A percentile compares a stretch with the other conserved stretches of the same genome.
phyloP scores from a whole-genome alignment of 2,113 vertebrate genomes.

The Muntiacus reevesi region DNA sequence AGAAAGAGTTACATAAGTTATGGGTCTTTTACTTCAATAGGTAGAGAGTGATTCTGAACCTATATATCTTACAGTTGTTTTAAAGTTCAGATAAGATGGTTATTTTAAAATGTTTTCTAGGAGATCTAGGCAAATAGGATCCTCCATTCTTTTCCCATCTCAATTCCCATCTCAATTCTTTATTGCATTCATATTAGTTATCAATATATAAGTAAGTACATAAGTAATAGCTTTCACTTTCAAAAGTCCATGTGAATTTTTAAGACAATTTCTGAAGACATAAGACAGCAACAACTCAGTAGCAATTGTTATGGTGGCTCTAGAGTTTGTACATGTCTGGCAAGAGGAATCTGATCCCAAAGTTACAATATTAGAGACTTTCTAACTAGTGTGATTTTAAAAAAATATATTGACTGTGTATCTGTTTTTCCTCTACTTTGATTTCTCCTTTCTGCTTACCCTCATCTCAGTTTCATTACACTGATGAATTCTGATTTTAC shows the following conservation, averaged over 20 bases:
- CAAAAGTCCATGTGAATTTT: conserved; percentile 2
- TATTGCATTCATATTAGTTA: background rate
- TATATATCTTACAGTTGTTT: background rate
- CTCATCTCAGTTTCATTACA: background rate
- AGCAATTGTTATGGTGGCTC: background rate
- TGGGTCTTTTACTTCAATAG: background rate
- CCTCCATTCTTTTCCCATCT: background rate
- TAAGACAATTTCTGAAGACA: background rate
- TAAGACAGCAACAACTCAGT: background rate
- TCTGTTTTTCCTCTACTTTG: background rate
- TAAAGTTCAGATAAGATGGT: background rate
- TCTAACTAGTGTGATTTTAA: background rate
- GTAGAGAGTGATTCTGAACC: background rate
- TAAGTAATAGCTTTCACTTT: background rate
- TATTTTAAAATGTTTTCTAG: background rate
- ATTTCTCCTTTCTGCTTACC: background rate
- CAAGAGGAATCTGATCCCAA: background rate
- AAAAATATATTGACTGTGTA: background rate
- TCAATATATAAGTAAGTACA: background rate
- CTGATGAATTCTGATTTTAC: background rate
- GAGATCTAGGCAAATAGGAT: background rate
- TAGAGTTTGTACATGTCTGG: background rate
- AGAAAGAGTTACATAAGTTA: background rate
- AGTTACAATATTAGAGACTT: background rate
- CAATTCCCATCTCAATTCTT: background rate